Conservation (phyloP, 2,113 vertebrate species). For the Malurus alboscapulatus region DNA sequence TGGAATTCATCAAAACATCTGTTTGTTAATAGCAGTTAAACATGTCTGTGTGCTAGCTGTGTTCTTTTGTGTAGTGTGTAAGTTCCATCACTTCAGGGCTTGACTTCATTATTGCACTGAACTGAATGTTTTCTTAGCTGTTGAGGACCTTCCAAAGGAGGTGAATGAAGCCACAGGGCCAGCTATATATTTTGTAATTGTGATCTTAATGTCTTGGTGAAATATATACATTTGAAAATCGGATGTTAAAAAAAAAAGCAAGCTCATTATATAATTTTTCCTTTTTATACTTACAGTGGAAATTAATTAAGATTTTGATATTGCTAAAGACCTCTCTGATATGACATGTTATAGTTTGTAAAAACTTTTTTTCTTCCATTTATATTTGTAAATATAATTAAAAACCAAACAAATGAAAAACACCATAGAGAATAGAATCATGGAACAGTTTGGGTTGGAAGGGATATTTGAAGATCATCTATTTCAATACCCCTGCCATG, state of each 20-base stretch:
- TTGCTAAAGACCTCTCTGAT: background rate
- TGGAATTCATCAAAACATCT: background rate
- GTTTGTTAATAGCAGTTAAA: background rate
- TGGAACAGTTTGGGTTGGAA: background rate
- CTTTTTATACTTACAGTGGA: background rate
- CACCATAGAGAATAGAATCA: background rate
- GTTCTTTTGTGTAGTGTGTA: background rate
- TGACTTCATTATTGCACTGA: background rate
- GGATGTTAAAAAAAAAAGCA: background rate
- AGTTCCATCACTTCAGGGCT: background rate
- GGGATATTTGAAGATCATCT: background rate
- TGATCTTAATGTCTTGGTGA: background rate
- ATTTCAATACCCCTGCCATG: background rate
- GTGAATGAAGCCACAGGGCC: background rate
- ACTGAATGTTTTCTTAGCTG: background rate
- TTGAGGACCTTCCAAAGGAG: conserved; percentile 3
- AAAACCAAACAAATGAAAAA: background rate
- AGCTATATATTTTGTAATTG: background rate
- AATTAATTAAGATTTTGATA: conserved; percentile 2
- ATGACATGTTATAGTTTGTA: background rate
- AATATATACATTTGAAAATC: background rate
- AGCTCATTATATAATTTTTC: background rate
- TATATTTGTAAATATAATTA: background rate
- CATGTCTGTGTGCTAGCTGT: background rate
- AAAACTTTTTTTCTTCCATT: background rate